A percentile compares a stretch with the other conserved stretches of the same genome.
phyloP scores from a whole-genome alignment of 1,140 invertebrate genomes.

The Vanessa atalanta region DNA sequence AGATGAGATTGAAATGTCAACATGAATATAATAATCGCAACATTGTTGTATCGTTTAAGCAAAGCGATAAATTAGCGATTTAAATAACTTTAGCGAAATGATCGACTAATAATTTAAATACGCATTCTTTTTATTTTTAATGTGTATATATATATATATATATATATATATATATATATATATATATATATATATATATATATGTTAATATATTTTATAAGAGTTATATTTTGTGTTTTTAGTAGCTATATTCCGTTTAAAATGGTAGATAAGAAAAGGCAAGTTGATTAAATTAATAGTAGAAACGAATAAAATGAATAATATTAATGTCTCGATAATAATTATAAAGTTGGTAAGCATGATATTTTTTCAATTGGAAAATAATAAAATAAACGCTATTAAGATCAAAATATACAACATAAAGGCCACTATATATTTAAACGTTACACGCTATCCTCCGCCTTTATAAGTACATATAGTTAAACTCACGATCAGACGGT shows the following conservation, averaged over 20 bases:
- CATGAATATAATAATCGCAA: slow-evolving; percentile 55
- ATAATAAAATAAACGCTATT: not conserved
- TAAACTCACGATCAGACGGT: slow-evolving; percentile 15
- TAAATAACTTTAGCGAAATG: slow-evolving; percentile 57
- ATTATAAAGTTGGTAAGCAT: not conserved
- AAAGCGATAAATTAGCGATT: slow-evolving; percentile 54
- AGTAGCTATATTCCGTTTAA: too few relatives aligned
- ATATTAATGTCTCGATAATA: not conserved
- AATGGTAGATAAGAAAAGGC: too few relatives aligned
- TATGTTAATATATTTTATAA: not conserved
- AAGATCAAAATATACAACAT: not conserved
- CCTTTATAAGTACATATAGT: slow-evolving; percentile 3
- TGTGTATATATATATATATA: not conserved
- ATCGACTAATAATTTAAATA: slow-evolving; percentile 32
- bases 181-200: not conserved
- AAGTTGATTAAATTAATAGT: too few relatives aligned
- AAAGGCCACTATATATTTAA: slow-evolving; percentile 2
- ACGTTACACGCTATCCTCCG: not conserved
- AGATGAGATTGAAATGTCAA: slow-evolving; percentile 52
- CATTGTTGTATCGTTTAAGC: slow-evolving; percentile 50
- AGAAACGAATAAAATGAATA: too few relatives aligned
- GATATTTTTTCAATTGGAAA: not conserved
- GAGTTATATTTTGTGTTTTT: not conserved
- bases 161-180: not conserved
- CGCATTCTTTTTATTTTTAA: not conserved